Evolutionary conservation across 2,113 vertebrate genomes (phyloP), one percentile per base, ranked within the genome.

Genomic region (Xiphias gladius): DNA sequence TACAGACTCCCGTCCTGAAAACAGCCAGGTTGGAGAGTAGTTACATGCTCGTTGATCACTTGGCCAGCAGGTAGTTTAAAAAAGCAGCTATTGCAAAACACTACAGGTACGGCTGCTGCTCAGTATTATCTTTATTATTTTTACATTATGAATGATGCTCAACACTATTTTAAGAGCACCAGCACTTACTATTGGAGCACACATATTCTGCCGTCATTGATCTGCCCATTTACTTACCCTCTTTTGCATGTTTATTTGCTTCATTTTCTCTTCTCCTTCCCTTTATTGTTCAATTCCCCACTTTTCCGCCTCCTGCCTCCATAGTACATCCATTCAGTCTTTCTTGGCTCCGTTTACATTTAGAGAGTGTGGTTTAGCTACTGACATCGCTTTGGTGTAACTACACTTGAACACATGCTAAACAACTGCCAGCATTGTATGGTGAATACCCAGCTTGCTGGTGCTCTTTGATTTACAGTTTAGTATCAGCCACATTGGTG

Each of bases 1-100:
- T 96, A 92, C 63, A 99, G 86, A 30, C 92, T 94, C 24, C 97
- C 96, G 0, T 98, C 97, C 98, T 99, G 84, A 59, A 83, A 94
- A 90, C 86, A 75, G 24, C 1, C 5, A 68, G 26, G 17, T 11
- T 14, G 5, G 13, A 37, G 35, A 59, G 24, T 1, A 28, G 19
- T 39, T 32, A 8, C 0, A 1, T 26, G 24, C 5, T n/a, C 19
- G 14, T 46, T 57, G 59, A 48, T 46, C 37, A 41, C 20, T 13
- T 28, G 7, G 39, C 20, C 5, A 48, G n/a, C n/a, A n/a, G n/a
- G n/a, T n/a, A n/a, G n/a, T n/a, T n/a, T n/a, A n/a, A n/a, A 26
- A 46, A 46, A 35, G 20, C 5, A 69, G 28, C 39, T 9, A 22
- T 19, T 35, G 17, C 16, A 19, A 6, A 4, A 48, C 46, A 48